A percentile compares a stretch with the other conserved stretches of the same genome.
Conservation (phyloP, 37 sponge, comb jelly and placozoan genomes). For the Agelas oroides region DNA sequence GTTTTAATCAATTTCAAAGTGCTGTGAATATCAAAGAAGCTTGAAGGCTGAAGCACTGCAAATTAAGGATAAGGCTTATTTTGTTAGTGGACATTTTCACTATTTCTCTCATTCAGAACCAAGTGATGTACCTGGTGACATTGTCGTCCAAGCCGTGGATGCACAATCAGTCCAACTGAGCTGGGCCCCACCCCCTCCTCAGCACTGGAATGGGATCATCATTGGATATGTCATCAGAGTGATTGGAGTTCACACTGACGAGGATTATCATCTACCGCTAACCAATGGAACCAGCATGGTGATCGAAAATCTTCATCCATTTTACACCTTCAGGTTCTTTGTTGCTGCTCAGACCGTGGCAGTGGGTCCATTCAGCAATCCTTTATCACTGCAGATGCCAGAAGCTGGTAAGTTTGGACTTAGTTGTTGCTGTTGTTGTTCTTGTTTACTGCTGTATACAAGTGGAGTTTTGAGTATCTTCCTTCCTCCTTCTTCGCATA, state of each 20-base stretch:
- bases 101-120: constrained; percentile 13
- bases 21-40: too few species aligned
- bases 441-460: too few species aligned
- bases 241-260: constrained; percentile 3
- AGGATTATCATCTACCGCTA: not conserved
- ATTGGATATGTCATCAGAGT: constrained; percentile 24
- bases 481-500: not conserved
- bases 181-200: constrained; percentile 43
- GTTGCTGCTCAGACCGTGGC: constrained; percentile 50
- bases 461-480: too few species aligned
- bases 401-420: constrained; percentile 16
- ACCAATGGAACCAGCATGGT: not conserved
- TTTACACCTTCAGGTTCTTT: not conserved
- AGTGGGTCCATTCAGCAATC: constrained; percentile 23
- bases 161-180: constrained; percentile 2
- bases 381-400: not conserved
- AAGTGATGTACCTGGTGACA: constrained; percentile 2
- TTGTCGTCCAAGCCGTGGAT: not conserved
- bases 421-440: too few species aligned
- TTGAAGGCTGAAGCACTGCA: too few species aligned
- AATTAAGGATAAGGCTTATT: too few species aligned
- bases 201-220: constrained; percentile 44
- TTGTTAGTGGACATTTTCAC: too few species aligned
- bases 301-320: constrained; percentile 32
- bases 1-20: too few species aligned